Evolutionary conservation across 2,797 vertebrate species (phyloP).

Genomic region (Helicolenus hilgendorfi): DNA sequence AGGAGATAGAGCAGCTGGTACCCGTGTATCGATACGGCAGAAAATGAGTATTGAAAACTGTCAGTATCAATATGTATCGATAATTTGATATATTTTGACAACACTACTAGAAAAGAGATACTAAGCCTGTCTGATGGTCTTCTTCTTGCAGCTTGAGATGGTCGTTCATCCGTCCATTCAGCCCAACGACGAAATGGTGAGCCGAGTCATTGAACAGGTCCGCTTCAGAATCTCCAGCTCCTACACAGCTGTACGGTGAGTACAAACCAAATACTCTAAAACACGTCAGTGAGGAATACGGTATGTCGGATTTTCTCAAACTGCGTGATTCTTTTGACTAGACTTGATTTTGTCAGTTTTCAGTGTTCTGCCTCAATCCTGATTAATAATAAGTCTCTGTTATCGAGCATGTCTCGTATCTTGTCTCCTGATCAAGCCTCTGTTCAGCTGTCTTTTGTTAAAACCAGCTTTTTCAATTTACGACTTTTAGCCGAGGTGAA

Average conservation of each 20-base stretch:
- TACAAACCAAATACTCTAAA: neutral
- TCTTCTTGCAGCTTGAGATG: conserved; percentile 91
- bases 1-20: too few relatives aligned
- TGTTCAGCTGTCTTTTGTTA: neutral
- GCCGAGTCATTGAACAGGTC: conserved; percentile 94
- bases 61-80: too few relatives aligned
- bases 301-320: neutral
- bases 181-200: conserved; percentile 92
- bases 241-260: conserved; percentile 91
- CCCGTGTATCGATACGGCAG: too few relatives aligned
- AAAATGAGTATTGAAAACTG: too few relatives aligned
- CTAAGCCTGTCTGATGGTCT: neutral
- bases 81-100: too few relatives aligned
- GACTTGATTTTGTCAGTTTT: neutral
- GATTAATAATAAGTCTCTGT: neutral
- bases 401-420: neutral
- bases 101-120: too few relatives aligned
- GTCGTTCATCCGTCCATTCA: conserved; percentile 95
- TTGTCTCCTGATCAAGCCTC: neutral
- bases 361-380: neutral
- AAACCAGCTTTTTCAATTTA: too few relatives aligned
- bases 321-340: neutral
- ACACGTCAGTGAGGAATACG: neutral
- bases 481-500: too few relatives aligned
- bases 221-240: conserved; percentile 97